phyloP scores from a whole-genome alignment of 1,140 invertebrate genomes.

The Spodoptera frugiperda region DNA sequence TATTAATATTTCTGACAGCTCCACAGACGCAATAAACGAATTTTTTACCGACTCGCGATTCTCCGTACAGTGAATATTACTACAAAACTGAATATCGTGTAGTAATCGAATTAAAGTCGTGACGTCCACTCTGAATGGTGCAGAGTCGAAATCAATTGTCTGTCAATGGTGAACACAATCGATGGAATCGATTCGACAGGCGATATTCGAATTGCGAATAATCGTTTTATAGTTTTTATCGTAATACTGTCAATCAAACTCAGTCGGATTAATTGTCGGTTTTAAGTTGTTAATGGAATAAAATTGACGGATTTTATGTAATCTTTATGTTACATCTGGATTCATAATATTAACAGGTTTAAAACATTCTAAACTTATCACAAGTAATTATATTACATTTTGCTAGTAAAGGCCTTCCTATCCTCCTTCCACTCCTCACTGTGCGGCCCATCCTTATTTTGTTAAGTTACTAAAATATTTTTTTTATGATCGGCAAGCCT shows the following conservation, averaged over 20 bases:
- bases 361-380: too few relatives aligned
- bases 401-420: too few relatives aligned
- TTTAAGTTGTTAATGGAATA: too few relatives aligned
- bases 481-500: too few relatives aligned
- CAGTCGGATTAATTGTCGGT: background rate
- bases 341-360: too few relatives aligned
- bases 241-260: constrained; percentile 18
- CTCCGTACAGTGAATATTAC: background rate
- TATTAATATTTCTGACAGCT: background rate
- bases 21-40: constrained; percentile 15
- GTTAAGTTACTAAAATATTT: too few relatives aligned
- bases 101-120: constrained; percentile 32
- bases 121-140: constrained; percentile 6
- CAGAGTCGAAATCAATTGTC: constrained; percentile 27
- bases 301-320: too few relatives aligned
- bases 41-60: constrained; percentile 21
- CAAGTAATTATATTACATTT: too few relatives aligned
- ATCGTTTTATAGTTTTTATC: constrained; percentile 5
- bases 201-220: constrained; percentile 10
- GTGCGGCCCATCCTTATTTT: too few relatives aligned
- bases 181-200: constrained; percentile 20
- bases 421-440: too few relatives aligned
- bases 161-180: constrained; percentile 25
- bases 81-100: constrained; percentile 7
- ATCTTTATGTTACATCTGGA: too few relatives aligned